Conservation (phyloP, 2,113 vertebrate genomes). For the Psilopsiagon aymara region DNA sequence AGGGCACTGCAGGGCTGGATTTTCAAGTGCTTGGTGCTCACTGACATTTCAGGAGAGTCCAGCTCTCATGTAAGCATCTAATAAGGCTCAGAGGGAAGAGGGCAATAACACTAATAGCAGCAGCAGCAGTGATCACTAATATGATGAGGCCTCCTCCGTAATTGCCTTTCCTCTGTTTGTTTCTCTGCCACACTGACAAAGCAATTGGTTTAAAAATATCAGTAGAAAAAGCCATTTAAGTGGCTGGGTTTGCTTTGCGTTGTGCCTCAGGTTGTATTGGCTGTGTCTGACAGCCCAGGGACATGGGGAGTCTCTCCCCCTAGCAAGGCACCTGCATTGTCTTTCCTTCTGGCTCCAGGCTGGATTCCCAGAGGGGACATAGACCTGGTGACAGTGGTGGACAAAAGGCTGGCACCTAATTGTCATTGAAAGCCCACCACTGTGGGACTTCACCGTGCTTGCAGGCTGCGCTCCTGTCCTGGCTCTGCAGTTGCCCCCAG, state of each 20-base stretch:
- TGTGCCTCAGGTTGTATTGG: background rate
- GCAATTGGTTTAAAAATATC: background rate
- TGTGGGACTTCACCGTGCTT: background rate
- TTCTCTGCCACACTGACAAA: background rate
- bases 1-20: background rate
- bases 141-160: background rate
- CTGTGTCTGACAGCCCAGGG: background rate
- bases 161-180: background rate
- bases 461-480: background rate
- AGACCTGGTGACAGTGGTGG: background rate
- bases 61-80: background rate
- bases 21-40: background rate
- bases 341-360: background rate
- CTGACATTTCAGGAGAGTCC: conserved; percentile 8
- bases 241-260: background rate
- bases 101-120: background rate
- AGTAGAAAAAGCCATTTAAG: background rate
- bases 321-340: accelerated
- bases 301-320: accelerated
- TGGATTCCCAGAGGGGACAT: background rate
- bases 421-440: background rate
- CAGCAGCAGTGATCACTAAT: background rate
- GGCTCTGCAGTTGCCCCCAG: background rate
- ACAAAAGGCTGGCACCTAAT: accelerated
- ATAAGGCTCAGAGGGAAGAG: conserved; percentile 16